These are phyloP conservation scores for Girardinus metallicus DNA, from an alignment of 2,797 vertebrate species.

Conservation along the genomic window DNA sequence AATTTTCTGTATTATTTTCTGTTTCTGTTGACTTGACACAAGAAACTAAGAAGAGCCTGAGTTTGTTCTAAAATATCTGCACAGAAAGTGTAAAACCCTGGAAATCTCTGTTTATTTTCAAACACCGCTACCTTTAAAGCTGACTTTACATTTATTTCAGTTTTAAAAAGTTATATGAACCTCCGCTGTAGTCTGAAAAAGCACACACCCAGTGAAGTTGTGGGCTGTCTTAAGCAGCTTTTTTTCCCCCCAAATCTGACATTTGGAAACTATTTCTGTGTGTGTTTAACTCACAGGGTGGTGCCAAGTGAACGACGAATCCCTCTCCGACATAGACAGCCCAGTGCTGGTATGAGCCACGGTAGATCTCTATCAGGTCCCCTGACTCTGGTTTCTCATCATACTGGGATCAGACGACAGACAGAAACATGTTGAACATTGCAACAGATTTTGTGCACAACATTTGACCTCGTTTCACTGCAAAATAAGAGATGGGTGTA, in stretches of 20 bases:
- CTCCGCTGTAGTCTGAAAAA: neutral
- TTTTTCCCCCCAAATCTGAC: neutral
- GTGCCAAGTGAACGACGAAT: slow-evolving; percentile 81
- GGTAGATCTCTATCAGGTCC: slow-evolving; percentile 83
- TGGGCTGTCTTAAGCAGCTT: neutral
- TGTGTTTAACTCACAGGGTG: slow-evolving; percentile 74
- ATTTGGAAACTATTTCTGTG: neutral
- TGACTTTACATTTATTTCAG: neutral
- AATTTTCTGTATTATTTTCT: neutral
- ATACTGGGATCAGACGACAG: slow-evolving; percentile 50
- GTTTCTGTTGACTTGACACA: neutral
- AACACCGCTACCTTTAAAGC: neutral
- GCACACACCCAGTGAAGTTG: no score
- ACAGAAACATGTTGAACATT: slow-evolving; percentile 3
- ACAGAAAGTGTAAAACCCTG: neutral
- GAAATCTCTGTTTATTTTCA: neutral
- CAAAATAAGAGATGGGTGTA: neutral
- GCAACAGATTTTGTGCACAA: slow-evolving; percentile 5
- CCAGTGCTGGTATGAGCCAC: slow-evolving; percentile 83
- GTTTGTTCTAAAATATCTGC: neutral
- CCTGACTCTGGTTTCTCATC: slow-evolving; percentile 76
- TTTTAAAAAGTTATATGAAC: neutral
- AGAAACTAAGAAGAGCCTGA: neutral
- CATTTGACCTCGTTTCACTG: neutral
- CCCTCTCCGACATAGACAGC: slow-evolving; percentile 82